These are phyloP conservation scores for Vanessa cardui DNA, from an alignment of 2,888 invertebrate species.

Conservation along the genomic window DNA sequence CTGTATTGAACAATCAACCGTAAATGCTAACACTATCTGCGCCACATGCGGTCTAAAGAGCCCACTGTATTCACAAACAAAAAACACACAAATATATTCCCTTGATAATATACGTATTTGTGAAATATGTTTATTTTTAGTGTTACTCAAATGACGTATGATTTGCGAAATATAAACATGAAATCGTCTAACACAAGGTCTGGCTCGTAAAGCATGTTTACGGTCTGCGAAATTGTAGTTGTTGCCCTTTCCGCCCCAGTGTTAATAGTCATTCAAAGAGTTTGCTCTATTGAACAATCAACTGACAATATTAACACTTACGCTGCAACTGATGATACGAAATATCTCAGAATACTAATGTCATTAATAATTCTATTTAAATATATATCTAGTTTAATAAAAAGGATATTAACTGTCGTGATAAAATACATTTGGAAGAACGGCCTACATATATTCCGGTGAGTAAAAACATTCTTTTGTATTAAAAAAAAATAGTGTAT, in stretches of 20 bases:
- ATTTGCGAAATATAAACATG: slow-evolving; percentile 1
- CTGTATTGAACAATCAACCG: slow-evolving; percentile 25
- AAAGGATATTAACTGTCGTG: too few species aligned
- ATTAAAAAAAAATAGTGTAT: too few species aligned
- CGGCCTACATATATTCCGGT: too few species aligned
- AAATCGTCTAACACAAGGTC: slow-evolving; percentile 32
- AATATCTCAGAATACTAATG: background rate
- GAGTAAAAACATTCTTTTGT: too few species aligned
- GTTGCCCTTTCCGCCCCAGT: slow-evolving; percentile 37
- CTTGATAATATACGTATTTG: background rate
- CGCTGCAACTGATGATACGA: background rate
- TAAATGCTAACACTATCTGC: background rate
- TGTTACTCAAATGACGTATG: slow-evolving; percentile 2
- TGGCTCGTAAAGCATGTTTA: slow-evolving; percentile 60
- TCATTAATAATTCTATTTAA: too few species aligned
- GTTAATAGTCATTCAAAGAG: slow-evolving; percentile 21
- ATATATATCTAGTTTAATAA: too few species aligned
- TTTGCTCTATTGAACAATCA: slow-evolving; percentile 21
- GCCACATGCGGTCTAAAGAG: background rate
- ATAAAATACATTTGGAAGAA: too few species aligned
- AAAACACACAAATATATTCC: too few species aligned
- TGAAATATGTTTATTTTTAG: background rate
- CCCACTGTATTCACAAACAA: too few species aligned
- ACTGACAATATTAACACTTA: slow-evolving; percentile 15
- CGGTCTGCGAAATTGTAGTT: slow-evolving; percentile 56